Evolutionary conservation across 1,140 invertebrate species (phyloP).

Genomic region (fruit fly (Drosophila melanogaster)): Release_6_plus_ISO1_MT NT_037436.4:16145001-16145500

Average conservation of each 20-base stretch:
- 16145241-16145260: conserved; percentile 22
- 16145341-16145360: conserved; percentile 58
- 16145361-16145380: conserved; percentile 61
- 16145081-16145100: background rate
- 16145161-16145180: conserved; percentile 9
- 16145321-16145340: conserved; percentile 63
- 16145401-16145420: background rate
- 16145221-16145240: conserved; percentile 49
- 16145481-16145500: conserved; percentile 30
- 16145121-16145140: conserved; percentile 5
- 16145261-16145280: background rate
- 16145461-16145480: conserved; percentile 48
- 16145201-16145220: conserved; percentile 46
- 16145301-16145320: conserved; percentile 1
- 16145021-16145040: too few relatives aligned
- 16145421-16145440: conserved; percentile 5
- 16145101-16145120: background rate
- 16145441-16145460: conserved; percentile 58
- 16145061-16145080: background rate
- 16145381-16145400: conserved; percentile 22
- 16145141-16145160: conserved; percentile 2
- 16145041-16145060: too few relatives aligned
- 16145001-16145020: too few relatives aligned
- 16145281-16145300: background rate
- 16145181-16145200: conserved; percentile 40